Evolutionary conservation across 2,888 invertebrate genomes (phyloP).

Genomic region (Latrodectus hesperus): DNA sequence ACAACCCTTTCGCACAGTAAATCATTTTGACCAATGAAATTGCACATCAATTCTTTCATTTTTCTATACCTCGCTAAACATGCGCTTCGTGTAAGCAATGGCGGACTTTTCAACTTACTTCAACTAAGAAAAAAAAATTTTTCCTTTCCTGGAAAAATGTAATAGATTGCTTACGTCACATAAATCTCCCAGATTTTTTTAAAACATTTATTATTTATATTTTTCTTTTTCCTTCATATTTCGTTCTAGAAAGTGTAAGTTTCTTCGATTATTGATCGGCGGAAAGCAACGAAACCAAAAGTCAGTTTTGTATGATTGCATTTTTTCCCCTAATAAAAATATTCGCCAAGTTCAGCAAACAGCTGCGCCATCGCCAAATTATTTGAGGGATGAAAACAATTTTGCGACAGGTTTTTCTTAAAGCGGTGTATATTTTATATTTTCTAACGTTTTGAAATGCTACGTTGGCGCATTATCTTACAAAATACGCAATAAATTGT

Average conservation of each 20-base stretch:
- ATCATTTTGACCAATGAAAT: too few relatives aligned
- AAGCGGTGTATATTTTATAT: too few relatives aligned
- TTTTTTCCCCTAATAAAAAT: conserved; percentile 2
- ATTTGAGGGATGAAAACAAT: background rate
- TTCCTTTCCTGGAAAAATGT: conserved; percentile 9
- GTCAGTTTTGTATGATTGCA: conserved; percentile 29
- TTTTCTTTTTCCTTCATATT: conserved; percentile 19
- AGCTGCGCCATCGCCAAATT: conserved; percentile 26
- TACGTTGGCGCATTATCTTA: too few relatives aligned
- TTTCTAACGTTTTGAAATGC: too few relatives aligned
- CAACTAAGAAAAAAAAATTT: too few relatives aligned
- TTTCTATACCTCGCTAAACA: too few relatives aligned
- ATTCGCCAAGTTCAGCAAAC: conserved; percentile 20
- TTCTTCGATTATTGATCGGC: conserved; percentile 36
- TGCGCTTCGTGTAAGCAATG: too few relatives aligned
- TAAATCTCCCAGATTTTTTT: conserved; percentile 35
- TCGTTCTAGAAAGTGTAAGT: conserved; percentile 31
- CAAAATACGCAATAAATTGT: too few relatives aligned
- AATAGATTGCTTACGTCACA: conserved; percentile 60
- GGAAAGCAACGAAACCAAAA: conserved; percentile 13
- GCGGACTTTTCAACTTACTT: too few relatives aligned
- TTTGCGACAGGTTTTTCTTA: background rate
- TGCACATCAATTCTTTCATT: too few relatives aligned
- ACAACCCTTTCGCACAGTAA: too few relatives aligned
- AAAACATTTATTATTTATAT: conserved; percentile 54